Evolutionary conservation across 2,113 vertebrate genomes (phyloP), one percentile per base, ranked within the genome.

Genomic region (Limnothrissa miodon): DNA sequence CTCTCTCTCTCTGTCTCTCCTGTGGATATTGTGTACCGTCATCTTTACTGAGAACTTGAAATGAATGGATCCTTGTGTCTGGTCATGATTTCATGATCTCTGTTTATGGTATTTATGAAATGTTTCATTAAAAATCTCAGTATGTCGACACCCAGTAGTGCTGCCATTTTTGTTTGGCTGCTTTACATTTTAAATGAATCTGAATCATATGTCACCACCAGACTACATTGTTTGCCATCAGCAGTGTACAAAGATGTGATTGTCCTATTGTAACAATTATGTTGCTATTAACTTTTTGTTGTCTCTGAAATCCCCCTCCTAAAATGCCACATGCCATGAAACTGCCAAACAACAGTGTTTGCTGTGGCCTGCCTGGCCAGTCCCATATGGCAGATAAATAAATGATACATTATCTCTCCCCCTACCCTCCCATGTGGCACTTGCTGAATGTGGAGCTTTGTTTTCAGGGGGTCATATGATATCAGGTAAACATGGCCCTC

Each of bases 71-170:
- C 79, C 82, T 66, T 48, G 70, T 79, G 83, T 87, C 79, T 80
- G 45, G 79, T 78, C 45, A 78, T 82, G 45, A 46, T 66, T 80
- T 53, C 78, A 82, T 81, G 83, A 45, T 80, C 62, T 45, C 80
- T 90, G 87, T 90, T 90, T 66, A 84, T 91, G 81, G 84, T 92
- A 90, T 93, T 92, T 92, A 89, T 92, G 89, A 85, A 91, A 87
- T 51, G 87, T 89, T 89, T 91, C 91, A 93, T 92, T 94, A 93
- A 94, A 92, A 80, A 17, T 79, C 86, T 81, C 80, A 2, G 48
- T 78, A 80, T 81, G 59, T 84, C 36, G 29, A 74, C 66, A 74
- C 79, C 17, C 59, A 36, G 81, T 36, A 36, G 1, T 19, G 7
- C 15, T 53, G 11, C 59, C 19, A 4, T 56, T 15, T 74, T 5